Evolutionary conservation across 2,797 vertebrate species (phyloP).

Genomic region (Adelosebastes latens): DNA sequence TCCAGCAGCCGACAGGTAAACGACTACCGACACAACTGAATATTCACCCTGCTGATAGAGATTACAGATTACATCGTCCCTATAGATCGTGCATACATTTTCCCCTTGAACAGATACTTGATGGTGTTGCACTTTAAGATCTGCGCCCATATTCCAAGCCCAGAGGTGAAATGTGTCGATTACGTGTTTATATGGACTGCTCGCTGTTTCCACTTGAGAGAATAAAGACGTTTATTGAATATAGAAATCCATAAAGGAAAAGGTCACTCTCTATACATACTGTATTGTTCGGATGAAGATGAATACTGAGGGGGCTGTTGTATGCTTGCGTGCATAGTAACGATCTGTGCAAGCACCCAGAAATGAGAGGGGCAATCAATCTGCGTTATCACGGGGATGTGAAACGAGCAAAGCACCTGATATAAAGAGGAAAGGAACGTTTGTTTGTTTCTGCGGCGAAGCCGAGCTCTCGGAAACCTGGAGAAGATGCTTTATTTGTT

Average conservation of each 20-base stretch:
- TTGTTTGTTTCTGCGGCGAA: background rate
- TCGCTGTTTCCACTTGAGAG: conserved; percentile 31
- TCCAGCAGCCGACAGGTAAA: conserved; percentile 21
- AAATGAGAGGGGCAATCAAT: conserved; percentile 46
- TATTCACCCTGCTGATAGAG: background rate
- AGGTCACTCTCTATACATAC: conserved; percentile 42
- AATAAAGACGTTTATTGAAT: conserved; percentile 50
- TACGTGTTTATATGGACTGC: conserved; percentile 6
- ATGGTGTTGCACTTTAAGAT: background rate
- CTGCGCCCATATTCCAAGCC: background rate
- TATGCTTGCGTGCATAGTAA: conserved; percentile 23
- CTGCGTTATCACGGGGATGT: conserved; percentile 37
- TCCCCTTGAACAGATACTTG: background rate
- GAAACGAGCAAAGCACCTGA: conserved; percentile 14
- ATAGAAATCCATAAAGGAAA: conserved; percentile 49
- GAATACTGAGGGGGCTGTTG: conserved; percentile 8
- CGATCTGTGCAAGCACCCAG: conserved; percentile 30
- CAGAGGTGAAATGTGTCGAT: conserved; percentile 22
- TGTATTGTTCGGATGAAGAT: conserved; percentile 21
- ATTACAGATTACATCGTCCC: conserved; percentile 23
- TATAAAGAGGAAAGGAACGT: background rate
- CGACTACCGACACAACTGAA: background rate
- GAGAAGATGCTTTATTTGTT: conserved; percentile 21
- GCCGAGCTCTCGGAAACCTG: background rate
- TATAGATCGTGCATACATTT: conserved; percentile 21